Percentiles rank a stretch among this genome's conserved stretches.
Evolutionary conservation across 1,140 invertebrate genomes (phyloP).

Genomic region (Drosophila repleta): DNA sequence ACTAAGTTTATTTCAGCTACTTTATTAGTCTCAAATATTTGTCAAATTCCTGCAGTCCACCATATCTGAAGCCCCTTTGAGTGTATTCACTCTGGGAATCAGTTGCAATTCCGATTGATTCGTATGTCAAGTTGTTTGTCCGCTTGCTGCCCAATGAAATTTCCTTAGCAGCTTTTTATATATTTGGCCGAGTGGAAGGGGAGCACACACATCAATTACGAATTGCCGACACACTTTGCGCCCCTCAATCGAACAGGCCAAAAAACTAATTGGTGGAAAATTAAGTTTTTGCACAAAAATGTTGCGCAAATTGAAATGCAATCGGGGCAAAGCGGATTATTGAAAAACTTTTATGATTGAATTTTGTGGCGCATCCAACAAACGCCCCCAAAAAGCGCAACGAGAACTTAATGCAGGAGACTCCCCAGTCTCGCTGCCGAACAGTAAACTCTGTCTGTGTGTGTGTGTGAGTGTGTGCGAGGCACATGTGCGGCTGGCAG

Average conservation of each 20-base stretch:
- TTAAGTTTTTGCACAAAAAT: slow-evolving; percentile 79
- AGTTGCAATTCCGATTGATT: background rate
- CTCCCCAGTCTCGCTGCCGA: background rate
- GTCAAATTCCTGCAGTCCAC: background rate
- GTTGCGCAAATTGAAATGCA: slow-evolving; percentile 80
- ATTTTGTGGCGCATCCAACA: slow-evolving; percentile 58
- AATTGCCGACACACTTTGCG: background rate
- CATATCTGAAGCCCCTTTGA: background rate
- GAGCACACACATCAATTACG: slow-evolving; percentile 64
- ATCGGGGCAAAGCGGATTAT: slow-evolving; percentile 81
- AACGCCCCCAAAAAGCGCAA: slow-evolving; percentile 56
- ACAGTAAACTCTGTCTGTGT: slow-evolving; percentile 7
- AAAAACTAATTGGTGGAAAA: slow-evolving; percentile 81
- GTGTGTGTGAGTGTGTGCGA: slow-evolving; percentile 31
- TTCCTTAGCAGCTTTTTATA: slow-evolving; percentile 6
- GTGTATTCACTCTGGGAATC: background rate
- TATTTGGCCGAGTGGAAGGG: background rate
- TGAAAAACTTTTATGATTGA: slow-evolving; percentile 82
- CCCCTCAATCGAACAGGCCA: slow-evolving; percentile 10
- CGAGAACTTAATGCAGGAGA: slow-evolving; percentile 53
- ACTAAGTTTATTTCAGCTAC: background rate
- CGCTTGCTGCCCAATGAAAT: slow-evolving; percentile 1
- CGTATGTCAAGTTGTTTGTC: background rate
- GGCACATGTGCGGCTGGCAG: slow-evolving; percentile 67
- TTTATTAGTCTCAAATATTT: background rate